phyloP scores from a whole-genome alignment of 2,113 vertebrate species.

The Gallinago undulata region DNA sequence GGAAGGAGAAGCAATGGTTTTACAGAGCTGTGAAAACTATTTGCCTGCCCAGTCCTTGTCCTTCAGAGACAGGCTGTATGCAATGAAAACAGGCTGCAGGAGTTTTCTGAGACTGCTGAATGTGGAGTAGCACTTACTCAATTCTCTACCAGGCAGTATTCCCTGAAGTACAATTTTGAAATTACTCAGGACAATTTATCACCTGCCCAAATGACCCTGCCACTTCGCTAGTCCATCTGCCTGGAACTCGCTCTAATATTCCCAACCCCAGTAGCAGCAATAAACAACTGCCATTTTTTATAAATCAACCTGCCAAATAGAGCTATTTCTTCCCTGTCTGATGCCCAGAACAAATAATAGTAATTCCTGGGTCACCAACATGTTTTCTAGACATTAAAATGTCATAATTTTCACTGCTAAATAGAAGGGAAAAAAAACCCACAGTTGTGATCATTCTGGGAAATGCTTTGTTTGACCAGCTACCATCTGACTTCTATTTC shows the following conservation, averaged over 20 bases:
- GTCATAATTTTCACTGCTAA: background rate
- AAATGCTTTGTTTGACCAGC: background rate
- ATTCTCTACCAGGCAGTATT: background rate
- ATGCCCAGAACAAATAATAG: background rate
- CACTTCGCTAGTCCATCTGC: background rate
- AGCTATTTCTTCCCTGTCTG: background rate
- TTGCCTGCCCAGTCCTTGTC: background rate
- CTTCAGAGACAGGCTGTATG: background rate
- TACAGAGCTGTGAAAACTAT: background rate
- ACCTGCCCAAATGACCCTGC: background rate
- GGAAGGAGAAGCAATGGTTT: background rate
- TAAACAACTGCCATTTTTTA: background rate
- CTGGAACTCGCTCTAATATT: background rate
- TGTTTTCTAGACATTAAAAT: background rate
- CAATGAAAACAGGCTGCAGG: background rate
- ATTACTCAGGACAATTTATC: conserved; percentile 29
- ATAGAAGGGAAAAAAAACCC: background rate
- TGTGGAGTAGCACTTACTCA: background rate
- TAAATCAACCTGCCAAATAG: background rate
- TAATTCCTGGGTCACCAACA: background rate
- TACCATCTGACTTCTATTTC: conserved; percentile 20
- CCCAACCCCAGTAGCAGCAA: background rate
- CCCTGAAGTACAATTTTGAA: background rate
- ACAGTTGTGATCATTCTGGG: background rate
- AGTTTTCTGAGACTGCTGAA: background rate